Base-by-base conservation (phyloP, 2,888 invertebrate genomes). In the Drosophila barbarae region DNA sequence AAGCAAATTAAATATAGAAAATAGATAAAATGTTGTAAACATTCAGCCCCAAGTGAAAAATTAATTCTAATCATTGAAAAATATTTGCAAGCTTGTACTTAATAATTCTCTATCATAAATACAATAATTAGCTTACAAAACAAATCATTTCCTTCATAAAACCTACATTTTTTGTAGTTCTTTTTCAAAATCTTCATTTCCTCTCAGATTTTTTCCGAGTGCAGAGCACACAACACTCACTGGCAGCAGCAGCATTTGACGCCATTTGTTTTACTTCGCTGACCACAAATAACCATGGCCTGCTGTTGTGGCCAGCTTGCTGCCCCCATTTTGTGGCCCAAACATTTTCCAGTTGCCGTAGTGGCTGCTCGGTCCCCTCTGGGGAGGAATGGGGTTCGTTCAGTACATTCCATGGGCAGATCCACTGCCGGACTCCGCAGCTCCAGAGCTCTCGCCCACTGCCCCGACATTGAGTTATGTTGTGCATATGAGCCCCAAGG, bases 211-310 rank as follows among this genome's bases (percentile, higher is more conserved):
- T 58, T 13, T n/a, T 18, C 9, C 18, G 1, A 63, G 63, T 61
- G 42, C 54, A 21, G 30, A 26, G 44, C n/a, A 49, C 46, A 36
- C 44, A 44, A 58, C 64, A 47, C 46, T 47, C 46, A 47, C 46
- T 12, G 52, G 50, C 56, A 65, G 53, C 56, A 65, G 53, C 71
- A 69, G 73, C 56, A 69, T 80, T 79, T 75, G 77, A 75, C 77
- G 77, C 76, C 79, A 79, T 79, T 79, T 83, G 81, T 77, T 77
- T 72, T 76, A 73, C 79, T 75, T 80, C 81, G 79, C 81, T 79
- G 79, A 69, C 84, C 79, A 83, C 79, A 79, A 79, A 79, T 83
- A 79, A 80, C 76, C 77, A 71, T 60, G 46, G 59, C 59, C 59
- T 60, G 59, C 46, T 77, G 75, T 81, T 80, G 73, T 75, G 78